Evolutionary conservation across 2,113 vertebrate genomes (phyloP).

Genomic region (Rostratula benghalensis): DNA sequence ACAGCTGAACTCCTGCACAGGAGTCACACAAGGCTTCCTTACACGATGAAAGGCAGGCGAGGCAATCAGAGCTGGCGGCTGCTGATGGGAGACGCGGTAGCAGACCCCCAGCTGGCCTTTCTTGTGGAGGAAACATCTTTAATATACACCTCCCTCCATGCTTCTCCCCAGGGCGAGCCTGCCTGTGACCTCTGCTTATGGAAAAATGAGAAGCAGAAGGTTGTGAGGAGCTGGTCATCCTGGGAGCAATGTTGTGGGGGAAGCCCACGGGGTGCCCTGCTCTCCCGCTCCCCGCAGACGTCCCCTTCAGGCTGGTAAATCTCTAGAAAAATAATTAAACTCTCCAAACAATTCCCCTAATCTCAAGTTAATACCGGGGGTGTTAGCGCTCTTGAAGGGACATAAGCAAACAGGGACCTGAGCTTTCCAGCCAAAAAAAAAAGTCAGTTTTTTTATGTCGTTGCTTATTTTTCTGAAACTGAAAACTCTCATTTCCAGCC

Average conservation of each 20-base stretch:
- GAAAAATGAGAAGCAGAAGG: not conserved
- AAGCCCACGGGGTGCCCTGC: not conserved
- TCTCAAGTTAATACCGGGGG: not conserved
- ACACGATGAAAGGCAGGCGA: not conserved
- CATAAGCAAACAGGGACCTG: not conserved
- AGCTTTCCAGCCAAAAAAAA: not conserved
- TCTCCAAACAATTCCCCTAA: not conserved
- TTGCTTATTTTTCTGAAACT: not conserved
- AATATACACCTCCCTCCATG: not conserved
- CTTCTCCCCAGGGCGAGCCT: not conserved
- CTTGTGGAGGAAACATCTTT: constrained; percentile 15
- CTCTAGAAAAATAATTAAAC: not conserved
- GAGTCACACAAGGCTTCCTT: constrained; percentile 12
- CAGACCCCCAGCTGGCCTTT: not conserved
- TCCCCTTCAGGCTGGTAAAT: not conserved
- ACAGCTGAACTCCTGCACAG: constrained; percentile 55
- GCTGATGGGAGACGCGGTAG: not conserved
- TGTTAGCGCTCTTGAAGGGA: not conserved
- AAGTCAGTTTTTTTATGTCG: not conserved
- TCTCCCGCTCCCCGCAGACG: not conserved
- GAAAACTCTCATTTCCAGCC: not conserved
- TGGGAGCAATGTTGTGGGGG: not conserved
- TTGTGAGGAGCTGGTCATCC: not conserved
- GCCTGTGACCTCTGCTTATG: not conserved
- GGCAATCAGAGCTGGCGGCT: not conserved